Conservation (phyloP, 2,113 vertebrate genomes). For the Tetrax tetrax region DNA sequence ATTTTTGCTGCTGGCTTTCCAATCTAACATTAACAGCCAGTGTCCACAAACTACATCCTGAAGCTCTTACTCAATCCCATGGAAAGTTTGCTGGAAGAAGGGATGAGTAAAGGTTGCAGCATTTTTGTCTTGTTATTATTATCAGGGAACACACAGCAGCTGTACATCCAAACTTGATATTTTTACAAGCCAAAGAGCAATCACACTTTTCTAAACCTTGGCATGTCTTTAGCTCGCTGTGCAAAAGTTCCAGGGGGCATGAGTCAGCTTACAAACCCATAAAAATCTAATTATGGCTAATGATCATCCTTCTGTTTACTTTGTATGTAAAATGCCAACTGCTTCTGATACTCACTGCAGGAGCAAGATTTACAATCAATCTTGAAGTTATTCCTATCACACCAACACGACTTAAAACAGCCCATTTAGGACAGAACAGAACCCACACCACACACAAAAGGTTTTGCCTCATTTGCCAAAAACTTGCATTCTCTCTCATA, state of each 20-base stretch:
- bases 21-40: background rate
- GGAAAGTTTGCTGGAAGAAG: slow-evolving; percentile 48
- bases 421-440: background rate
- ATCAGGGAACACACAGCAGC: slow-evolving; percentile 46
- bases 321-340: slow-evolving; percentile 3
- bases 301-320: slow-evolving; percentile 57
- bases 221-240: background rate
- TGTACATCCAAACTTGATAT: slow-evolving; percentile 34
- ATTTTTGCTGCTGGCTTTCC: slow-evolving; percentile 9
- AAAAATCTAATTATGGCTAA: slow-evolving; percentile 62
- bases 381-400: background rate
- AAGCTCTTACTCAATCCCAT: slow-evolving; percentile 44
- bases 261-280: slow-evolving; percentile 60
- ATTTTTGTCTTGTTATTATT: slow-evolving; percentile 17
- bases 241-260: slow-evolving; percentile 37
- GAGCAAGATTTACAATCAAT: background rate
- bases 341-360: slow-evolving; percentile 44
- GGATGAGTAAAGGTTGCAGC: slow-evolving; percentile 29
- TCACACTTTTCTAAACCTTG: slow-evolving; percentile 29
- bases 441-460: background rate
- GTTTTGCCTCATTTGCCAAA: background rate
- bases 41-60: slow-evolving; percentile 16
- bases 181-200: slow-evolving; percentile 39
- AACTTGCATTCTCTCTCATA: background rate
- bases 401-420: background rate